These are phyloP conservation scores for Eulacestoma nigropectus DNA, from an alignment of 2,113 vertebrate genomes.

Conservation along the genomic window DNA sequence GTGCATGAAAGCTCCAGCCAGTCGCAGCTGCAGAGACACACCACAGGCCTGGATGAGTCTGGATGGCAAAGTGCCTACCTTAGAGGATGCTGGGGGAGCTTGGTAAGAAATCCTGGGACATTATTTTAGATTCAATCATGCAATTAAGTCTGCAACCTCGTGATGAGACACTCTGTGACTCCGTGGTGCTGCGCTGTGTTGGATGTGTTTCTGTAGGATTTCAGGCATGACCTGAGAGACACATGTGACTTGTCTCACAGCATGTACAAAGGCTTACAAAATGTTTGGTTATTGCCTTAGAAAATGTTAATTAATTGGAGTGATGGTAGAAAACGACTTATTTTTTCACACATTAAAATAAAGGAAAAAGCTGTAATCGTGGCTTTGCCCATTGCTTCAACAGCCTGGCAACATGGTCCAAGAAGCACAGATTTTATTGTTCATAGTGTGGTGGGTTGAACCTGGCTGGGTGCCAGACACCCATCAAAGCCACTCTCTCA, in stretches of 20 bases:
- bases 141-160: not conserved
- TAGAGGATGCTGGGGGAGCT: not conserved
- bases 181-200: not conserved
- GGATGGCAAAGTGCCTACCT: not conserved
- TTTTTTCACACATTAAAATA: not conserved
- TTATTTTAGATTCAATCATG: not conserved
- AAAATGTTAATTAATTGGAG: not conserved
- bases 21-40: accelerated
- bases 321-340: not conserved
- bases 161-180: not conserved
- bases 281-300: not conserved
- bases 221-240: not conserved
- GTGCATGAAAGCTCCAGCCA: not conserved
- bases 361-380: not conserved
- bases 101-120: not conserved
- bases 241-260: not conserved
- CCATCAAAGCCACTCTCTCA: not conserved
- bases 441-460: not conserved
- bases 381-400: not conserved
- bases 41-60: not conserved
- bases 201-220: not conserved
- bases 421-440: not conserved
- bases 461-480: not conserved
- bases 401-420: not conserved
- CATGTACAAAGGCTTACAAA: not conserved